These are phyloP conservation scores for Nothobranchius furzeri DNA, from an alignment of 2,113 vertebrate genomes.

Conservation along the genomic window DNA sequence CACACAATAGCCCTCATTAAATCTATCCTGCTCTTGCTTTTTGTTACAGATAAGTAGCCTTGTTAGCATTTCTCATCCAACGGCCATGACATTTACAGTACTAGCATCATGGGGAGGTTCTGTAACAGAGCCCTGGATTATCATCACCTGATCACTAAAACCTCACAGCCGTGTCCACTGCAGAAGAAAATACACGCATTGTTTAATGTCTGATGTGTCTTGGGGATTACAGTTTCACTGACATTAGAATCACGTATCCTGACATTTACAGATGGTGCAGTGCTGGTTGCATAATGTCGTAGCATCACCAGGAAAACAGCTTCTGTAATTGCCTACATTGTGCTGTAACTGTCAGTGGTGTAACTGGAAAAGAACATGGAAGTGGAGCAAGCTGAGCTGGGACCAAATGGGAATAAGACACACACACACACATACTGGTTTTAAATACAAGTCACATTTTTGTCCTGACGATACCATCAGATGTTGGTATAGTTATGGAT, in stretches of 20 bases:
- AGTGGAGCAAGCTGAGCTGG: background rate
- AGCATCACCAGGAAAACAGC: conserved; percentile 24
- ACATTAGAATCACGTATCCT: conserved; percentile 23
- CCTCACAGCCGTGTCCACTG: background rate
- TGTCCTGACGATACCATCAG: no score
- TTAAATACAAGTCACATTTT: background rate
- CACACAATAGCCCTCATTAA: conserved; percentile 30
- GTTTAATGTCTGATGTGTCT: conserved; percentile 33
- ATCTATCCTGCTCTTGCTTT: background rate
- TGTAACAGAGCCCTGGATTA: conserved; percentile 4
- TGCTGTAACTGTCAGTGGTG: conserved; percentile 9
- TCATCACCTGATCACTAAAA: conserved; percentile 13
- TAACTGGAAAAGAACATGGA: background rate
- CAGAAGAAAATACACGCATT: conserved; percentile 5
- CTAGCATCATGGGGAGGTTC: conserved; percentile 10
- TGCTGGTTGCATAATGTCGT: conserved; percentile 33
- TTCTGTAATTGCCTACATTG: conserved; percentile 15
- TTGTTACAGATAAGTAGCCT: conserved; percentile 17
- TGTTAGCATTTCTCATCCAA: conserved; percentile 36
- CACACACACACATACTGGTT: background rate
- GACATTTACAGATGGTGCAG: conserved; percentile 25
- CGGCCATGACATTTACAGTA: conserved; percentile 49
- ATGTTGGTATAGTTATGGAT: no score
- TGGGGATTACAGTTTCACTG: conserved; percentile 35
- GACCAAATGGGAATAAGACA: background rate